A percentile compares a stretch with the other conserved stretches of the same genome.
Conservation (phyloP, 2,113 vertebrate genomes). For the Theristicus caerulescens region DNA sequence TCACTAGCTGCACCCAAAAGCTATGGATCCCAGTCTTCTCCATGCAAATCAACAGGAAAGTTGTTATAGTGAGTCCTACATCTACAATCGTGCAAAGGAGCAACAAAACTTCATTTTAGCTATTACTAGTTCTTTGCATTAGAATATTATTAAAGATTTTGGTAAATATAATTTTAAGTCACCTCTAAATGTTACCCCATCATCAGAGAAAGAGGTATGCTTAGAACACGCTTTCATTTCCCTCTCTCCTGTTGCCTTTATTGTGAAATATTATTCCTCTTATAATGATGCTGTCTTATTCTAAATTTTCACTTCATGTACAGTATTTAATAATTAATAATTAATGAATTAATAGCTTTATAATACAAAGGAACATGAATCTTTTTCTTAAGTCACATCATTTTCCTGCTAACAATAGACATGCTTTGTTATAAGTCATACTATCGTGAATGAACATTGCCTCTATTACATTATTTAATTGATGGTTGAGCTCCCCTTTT, state of each 20-base stretch:
- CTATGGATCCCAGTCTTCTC: not conserved
- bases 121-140: not conserved
- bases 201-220: not conserved
- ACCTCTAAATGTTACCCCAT: not conserved
- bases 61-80: not conserved
- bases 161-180: not conserved
- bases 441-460: not conserved
- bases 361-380: conserved; percentile 42
- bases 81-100: fast-evolving
- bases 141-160: not conserved
- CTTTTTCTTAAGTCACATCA: conserved; percentile 61
- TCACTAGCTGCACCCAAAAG: not conserved
- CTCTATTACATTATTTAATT: conserved; percentile 53
- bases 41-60: not conserved
- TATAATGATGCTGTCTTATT: not conserved
- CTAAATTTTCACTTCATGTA: conserved; percentile 40
- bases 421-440: conserved; percentile 24
- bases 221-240: not conserved
- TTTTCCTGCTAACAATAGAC: conserved; percentile 53
- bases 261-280: not conserved
- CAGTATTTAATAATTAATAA: conserved; percentile 54
- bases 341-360: conserved; percentile 58
- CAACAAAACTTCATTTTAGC: not conserved
- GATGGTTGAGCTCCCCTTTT: conserved; percentile 41
- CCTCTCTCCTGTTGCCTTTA: not conserved